Base-by-base conservation (phyloP, 1,140 invertebrate species). In the Plutomurus gul region DNA sequence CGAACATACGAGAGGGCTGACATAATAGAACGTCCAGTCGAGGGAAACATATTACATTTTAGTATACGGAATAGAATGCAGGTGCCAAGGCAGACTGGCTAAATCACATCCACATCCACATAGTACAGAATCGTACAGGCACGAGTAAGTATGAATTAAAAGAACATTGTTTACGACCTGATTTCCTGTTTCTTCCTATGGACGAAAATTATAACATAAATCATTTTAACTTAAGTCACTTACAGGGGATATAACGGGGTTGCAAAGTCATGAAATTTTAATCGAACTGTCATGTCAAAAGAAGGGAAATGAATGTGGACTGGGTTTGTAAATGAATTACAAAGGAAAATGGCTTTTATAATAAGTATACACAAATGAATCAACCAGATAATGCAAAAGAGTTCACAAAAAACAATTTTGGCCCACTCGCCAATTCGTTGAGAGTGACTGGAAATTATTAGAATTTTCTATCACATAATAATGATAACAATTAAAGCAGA, bases 1-100 rank as follows among this genome's bases (percentile, higher is more conserved):
- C 77, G 51, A 81, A 81, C 71, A 81, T 77, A 78, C 75, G 0
- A 71, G 3, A 79, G 43, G 49, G 47, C 40, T 46, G 46, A 75
- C 73, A 75, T 46, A 11, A 18, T 75, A 25, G 18, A 37, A 46
- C 33, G 39, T 72, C 71, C n/a, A 25, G n/a, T 36, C 22, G n/a
- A n/a, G n/a, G n/a, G n/a, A n/a, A n/a, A n/a, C n/a, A n/a, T n/a
- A n/a, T n/a, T n/a, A n/a, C n/a, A n/a, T n/a, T n/a, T n/a, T n/a
- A n/a, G n/a, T n/a, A n/a, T n/a, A n/a, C n/a, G n/a, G n/a, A n/a
- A n/a, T n/a, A 27, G 25, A 30, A 60, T 8, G n/a, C 20, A n/a
- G 1, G 13, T 20, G 7, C 13, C 30, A 37, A 22, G n/a, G n/a
- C n/a, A n/a, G n/a, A n/a, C n/a, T n/a, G n/a, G n/a, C n/a, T n/a